Evolutionary conservation across 2,888 invertebrate species (phyloP).

Genomic region (Thelaira solivaga): DNA sequence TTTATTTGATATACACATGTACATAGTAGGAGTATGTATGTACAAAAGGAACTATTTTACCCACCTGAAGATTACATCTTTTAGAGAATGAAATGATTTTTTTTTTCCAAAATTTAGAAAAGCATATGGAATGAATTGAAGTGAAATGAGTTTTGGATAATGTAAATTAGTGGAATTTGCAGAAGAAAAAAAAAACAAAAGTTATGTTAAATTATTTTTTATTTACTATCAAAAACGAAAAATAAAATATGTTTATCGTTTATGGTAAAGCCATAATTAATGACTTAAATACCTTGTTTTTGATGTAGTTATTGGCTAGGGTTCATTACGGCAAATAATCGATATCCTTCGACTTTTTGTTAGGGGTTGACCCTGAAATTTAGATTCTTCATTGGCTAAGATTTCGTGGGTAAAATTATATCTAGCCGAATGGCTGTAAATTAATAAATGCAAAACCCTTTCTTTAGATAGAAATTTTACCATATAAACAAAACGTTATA

Average conservation of each 20-base stretch:
- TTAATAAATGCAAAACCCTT: background rate
- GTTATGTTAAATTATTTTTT: background rate
- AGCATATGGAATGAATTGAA: too few relatives aligned
- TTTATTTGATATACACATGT: too few relatives aligned
- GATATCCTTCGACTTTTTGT: conserved; percentile 85
- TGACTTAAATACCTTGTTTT: background rate
- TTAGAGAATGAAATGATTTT: too few relatives aligned
- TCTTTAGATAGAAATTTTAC: background rate
- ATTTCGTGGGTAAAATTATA: conserved; percentile 96
- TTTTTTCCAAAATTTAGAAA: too few relatives aligned
- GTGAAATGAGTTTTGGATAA: too few relatives aligned
- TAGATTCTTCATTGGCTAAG: conserved; percentile 82
- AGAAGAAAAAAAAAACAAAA: too few relatives aligned
- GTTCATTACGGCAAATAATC: conserved; percentile 87
- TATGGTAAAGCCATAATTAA: background rate
- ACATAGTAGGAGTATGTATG: too few relatives aligned
- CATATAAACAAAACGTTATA: background rate
- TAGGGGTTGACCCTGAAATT: conserved; percentile 81
- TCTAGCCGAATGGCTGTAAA: conserved; percentile 84
- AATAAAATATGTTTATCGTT: background rate
- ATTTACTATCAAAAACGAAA: background rate
- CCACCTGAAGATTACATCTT: too few relatives aligned
- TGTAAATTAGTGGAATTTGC: too few relatives aligned
- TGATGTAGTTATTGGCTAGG: conserved; percentile 70
- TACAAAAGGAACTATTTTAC: too few relatives aligned